These are phyloP conservation scores for Grantiella picta DNA, from an alignment of 2,113 vertebrate genomes.

Conservation along the genomic window DNA sequence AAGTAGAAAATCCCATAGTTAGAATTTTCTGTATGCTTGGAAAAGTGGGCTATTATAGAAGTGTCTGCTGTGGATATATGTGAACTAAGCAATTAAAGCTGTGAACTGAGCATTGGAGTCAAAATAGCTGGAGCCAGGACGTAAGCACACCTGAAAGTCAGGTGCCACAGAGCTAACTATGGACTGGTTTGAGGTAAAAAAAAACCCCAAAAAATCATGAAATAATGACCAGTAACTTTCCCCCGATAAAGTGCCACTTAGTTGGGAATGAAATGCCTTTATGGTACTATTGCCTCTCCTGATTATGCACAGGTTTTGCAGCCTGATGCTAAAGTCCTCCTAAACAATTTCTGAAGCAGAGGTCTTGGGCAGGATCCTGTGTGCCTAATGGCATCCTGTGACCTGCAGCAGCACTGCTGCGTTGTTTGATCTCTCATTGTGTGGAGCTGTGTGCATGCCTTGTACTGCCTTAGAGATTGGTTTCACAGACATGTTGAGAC, in stretches of 20 bases:
- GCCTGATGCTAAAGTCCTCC: not conserved
- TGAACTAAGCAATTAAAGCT: not conserved
- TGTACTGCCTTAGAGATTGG: too few species aligned
- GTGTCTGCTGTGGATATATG: not conserved
- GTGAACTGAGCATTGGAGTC: not conserved
- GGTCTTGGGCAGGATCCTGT: not conserved
- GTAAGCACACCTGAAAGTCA: not conserved
- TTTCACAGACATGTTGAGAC: not conserved
- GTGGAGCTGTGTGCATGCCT: accelerated
- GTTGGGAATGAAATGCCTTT: not conserved
- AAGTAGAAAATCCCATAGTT: not conserved
- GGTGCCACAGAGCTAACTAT: not conserved
- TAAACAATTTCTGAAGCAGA: not conserved
- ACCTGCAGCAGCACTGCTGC: not conserved
- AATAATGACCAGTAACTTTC: not conserved
- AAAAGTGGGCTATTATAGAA: not conserved
- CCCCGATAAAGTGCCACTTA: not conserved
- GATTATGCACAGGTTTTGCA: not conserved
- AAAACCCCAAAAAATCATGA: not conserved
- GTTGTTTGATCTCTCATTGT: too few species aligned
- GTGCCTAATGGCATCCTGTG: not conserved
- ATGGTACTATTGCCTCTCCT: too few species aligned
- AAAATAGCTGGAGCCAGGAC: not conserved
- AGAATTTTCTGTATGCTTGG: not conserved
- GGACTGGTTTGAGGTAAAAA: not conserved